phyloP scores from a whole-genome alignment of 2,113 vertebrate species.

The Eulacestoma nigropectus region DNA sequence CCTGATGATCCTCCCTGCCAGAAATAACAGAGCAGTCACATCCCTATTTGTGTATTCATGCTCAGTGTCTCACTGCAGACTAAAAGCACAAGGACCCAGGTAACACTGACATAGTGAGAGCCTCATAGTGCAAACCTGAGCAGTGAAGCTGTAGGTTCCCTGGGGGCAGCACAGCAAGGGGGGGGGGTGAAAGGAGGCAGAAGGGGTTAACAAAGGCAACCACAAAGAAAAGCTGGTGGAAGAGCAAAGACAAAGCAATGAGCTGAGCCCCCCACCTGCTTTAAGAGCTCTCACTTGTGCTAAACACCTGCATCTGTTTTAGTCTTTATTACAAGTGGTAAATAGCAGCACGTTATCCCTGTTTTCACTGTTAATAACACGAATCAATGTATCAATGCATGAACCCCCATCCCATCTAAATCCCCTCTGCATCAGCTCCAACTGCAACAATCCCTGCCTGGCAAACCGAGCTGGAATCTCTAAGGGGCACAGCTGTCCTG shows the following conservation, averaged over 20 bases:
- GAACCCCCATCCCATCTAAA: background rate
- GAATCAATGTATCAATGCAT: fast-evolving
- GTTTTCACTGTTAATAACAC: background rate
- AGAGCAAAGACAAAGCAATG: background rate
- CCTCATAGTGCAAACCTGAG: background rate
- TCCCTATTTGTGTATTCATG: fast-evolving
- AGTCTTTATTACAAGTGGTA: background rate
- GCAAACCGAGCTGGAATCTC: background rate
- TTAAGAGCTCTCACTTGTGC: background rate
- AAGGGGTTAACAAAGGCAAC: background rate
- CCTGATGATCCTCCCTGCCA: background rate
- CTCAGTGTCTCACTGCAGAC: background rate
- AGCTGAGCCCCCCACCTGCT: background rate
- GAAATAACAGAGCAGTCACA: background rate
- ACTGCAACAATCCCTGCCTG: background rate
- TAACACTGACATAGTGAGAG: fast-evolving
- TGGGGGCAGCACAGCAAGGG: background rate
- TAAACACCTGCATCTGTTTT: background rate
- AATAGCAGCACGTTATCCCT: background rate
- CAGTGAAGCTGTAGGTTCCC: background rate
- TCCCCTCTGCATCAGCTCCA: background rate
- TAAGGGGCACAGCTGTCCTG: fast-evolving
- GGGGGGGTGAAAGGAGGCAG: background rate
- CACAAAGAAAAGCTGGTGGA: background rate
- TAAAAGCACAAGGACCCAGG: background rate